Percentiles rank a stretch among this genome's conserved stretches.
Evolutionary conservation across 2,113 vertebrate species (phyloP).

Genomic region (Pipra filicauda): DNA sequence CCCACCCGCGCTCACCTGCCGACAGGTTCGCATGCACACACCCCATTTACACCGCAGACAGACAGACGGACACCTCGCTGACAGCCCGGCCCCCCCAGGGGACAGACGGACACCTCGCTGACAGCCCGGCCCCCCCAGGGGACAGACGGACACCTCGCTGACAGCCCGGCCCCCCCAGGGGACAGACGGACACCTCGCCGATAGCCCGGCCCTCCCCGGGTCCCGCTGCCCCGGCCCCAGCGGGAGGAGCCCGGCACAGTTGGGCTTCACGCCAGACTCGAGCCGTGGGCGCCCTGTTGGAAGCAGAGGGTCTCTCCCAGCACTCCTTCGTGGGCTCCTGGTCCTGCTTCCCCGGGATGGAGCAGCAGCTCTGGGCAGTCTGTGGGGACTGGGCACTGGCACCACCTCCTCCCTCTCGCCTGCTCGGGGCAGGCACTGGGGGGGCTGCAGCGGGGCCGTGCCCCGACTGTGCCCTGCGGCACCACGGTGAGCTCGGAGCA

Average conservation of each 20-base stretch:
- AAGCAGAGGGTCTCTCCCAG: not conserved
- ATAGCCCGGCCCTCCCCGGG: not conserved
- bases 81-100: too few relatives aligned
- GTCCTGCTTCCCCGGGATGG: not conserved
- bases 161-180: not conserved
- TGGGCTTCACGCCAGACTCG: not conserved
- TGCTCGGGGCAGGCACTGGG: not conserved
- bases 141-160: too few relatives aligned
- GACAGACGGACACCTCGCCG: too few relatives aligned
- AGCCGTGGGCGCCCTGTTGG: fast-evolving
- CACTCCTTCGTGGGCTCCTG: fast-evolving
- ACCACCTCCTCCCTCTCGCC: not conserved
- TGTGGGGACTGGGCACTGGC: fast-evolving
- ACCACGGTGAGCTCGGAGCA: not conserved
- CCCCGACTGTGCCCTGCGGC: fast-evolving
- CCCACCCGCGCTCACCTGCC: not conserved
- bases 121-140: too few relatives aligned
- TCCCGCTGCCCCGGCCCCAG: not conserved
- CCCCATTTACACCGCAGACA: not conserved
- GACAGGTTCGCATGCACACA: conserved; percentile 15
- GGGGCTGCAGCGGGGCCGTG: not conserved
- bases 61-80: not conserved
- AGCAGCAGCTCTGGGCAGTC: not conserved
- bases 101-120: not conserved
- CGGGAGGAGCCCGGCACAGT: not conserved